Conservation (phyloP, 2,797 vertebrate genomes). For the Oceanodroma leucorhoa region DNA sequence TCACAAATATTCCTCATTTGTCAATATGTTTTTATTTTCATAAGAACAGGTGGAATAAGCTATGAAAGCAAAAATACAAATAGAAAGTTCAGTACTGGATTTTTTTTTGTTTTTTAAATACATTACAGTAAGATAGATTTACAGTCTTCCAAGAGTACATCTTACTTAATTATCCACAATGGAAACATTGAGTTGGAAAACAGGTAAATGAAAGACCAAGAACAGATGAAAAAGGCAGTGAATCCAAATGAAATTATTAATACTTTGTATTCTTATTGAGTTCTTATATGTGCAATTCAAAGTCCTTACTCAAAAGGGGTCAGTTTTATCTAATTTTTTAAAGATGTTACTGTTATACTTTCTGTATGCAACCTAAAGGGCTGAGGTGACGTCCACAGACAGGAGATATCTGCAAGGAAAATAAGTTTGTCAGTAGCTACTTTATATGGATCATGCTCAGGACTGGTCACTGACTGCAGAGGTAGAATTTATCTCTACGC, state of each 20-base stretch:
- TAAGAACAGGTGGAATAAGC: neutral
- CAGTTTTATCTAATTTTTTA: neutral
- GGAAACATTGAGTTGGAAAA: neutral
- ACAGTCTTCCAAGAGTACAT: neutral
- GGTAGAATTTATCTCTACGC: neutral
- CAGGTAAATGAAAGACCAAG: neutral
- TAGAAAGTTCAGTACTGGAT: neutral
- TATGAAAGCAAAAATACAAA: neutral
- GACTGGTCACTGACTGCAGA: neutral
- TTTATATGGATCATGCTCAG: neutral
- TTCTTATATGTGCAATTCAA: neutral
- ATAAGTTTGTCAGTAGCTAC: neutral
- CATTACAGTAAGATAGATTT: neutral
- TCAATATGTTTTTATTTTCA: neutral
- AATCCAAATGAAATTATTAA: neutral
- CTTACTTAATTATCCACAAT: neutral
- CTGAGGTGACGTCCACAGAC: neutral
- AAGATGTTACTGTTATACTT: neutral
- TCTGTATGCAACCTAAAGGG: neutral
- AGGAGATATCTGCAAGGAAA: neutral
- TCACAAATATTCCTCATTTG: neutral
- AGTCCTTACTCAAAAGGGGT: neutral
- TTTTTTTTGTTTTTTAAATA: neutral
- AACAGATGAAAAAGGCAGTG: neutral
- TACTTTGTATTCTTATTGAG: neutral